A percentile compares a stretch with the other conserved stretches of the same genome.
phyloP scores from a whole-genome alignment of 1,140 invertebrate species.

The Epicauta chinensis region DNA sequence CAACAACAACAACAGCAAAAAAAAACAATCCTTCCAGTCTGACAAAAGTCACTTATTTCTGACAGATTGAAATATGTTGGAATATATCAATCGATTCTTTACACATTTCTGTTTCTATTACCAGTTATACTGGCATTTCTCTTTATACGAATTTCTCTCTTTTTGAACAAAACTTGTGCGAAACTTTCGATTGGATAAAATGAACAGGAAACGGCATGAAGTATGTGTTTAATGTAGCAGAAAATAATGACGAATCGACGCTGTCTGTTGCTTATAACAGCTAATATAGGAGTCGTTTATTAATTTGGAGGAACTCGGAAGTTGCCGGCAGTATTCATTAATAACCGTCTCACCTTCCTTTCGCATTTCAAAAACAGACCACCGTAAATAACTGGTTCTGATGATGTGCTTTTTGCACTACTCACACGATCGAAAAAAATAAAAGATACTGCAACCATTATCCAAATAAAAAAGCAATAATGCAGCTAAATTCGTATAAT shows the following conservation, averaged over 20 bases:
- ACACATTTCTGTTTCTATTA: too few relatives aligned
- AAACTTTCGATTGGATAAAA: constrained; percentile 39
- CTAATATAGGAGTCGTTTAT: constrained; percentile 44
- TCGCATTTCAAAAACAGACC: constrained; percentile 41
- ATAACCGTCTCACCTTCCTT: constrained; percentile 41
- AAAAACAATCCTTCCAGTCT: too few relatives aligned
- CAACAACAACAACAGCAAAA: too few relatives aligned
- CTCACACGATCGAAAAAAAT: background rate
- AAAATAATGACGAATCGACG: constrained; percentile 46
- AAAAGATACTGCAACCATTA: too few relatives aligned
- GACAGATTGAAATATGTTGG: too few relatives aligned
- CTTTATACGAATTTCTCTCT: too few relatives aligned
- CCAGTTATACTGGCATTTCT: too few relatives aligned
- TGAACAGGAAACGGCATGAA: constrained; percentile 40
- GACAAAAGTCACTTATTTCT: too few relatives aligned
- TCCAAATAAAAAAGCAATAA: too few relatives aligned
- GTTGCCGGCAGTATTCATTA: constrained; percentile 37
- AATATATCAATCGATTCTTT: too few relatives aligned
- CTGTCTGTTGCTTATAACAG: constrained; percentile 45
- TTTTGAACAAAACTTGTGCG: constrained; percentile 10
- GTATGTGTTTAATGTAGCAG: constrained; percentile 45
- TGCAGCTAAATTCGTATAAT: too few relatives aligned
- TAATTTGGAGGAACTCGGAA: constrained; percentile 40
- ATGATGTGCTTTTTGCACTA: constrained; percentile 30
- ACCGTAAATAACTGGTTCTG: constrained; percentile 39